Evolutionary conservation across 2,888 invertebrate species (phyloP), one percentile per base, ranked within the genome.

Genomic region (Girardia tigrina): DNA sequence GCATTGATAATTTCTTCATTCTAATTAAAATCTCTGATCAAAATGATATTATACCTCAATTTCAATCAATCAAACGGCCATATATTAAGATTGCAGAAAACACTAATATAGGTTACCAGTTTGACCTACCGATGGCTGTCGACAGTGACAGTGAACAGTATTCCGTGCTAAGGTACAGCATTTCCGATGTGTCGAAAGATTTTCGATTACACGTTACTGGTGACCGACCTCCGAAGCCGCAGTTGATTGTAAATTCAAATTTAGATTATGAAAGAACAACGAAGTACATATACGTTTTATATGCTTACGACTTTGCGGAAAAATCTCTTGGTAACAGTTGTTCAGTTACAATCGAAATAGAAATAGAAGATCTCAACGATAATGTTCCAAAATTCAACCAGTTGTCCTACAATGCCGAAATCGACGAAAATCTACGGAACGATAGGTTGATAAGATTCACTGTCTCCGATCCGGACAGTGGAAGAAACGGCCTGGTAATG

Each of bases 351-450:
- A 56, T 56, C 23, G 56, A 56, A 56, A 56, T 56, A 6, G 56
- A 56, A 56, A 56, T 56, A 4, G n/a, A 56, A 8, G 56, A 56
- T 56, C n/a, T 56, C 6, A 56, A 56, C 56, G 56, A 56, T 56
- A 56, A 56, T n/a, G n/a, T 56, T 20, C 56, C 56, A 16, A 56
- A 56, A n/a, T 56, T 56, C 56, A 56, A 56, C 23, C 56, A 56
- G 23, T 23, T 16, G 2, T 12, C 56, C 6, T 56, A 56, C 23
- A 56, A 56, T n/a, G 56, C 56, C 4, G n/a, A 56, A 6, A 56
- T 56, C n/a, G 56, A 56, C n/a, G 56, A 56, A 56, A 56, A 56
- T n/a, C n/a, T 20, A 56, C n/a, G 56, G 23, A 23, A 56, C n/a
- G 56, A 56, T 56, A 56, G 23, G 23, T n/a, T 56, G 2, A 56